Evolutionary conservation across 2,113 vertebrate species (phyloP).

Genomic region (Eidolon helvum): DNA sequence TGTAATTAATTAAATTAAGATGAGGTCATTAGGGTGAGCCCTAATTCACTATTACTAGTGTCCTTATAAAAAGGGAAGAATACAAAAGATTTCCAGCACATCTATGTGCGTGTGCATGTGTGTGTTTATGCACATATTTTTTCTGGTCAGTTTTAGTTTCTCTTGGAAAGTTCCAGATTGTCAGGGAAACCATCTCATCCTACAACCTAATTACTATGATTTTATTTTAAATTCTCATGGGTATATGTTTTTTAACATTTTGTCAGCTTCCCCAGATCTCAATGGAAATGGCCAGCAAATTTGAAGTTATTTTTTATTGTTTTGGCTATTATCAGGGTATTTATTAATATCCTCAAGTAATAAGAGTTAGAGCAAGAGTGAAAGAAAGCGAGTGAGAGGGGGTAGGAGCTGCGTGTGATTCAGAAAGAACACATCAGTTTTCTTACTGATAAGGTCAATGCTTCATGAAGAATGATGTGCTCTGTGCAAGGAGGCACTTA

Average conservation of each 20-base stretch:
- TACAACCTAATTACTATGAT: neutral
- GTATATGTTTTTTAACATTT: neutral
- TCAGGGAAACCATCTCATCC: neutral
- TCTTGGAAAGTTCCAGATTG: neutral
- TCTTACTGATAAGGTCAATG: neutral
- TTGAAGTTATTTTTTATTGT: neutral
- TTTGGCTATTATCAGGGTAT: neutral
- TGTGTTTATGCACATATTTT: neutral
- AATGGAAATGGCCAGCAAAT: neutral
- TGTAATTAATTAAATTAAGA: neutral
- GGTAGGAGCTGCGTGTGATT: neutral
- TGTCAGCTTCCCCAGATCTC: neutral
- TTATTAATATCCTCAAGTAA: neutral
- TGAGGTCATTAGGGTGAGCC: neutral
- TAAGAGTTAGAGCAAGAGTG: neutral
- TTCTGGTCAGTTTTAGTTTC: neutral
- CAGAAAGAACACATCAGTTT: neutral
- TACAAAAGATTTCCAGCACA: neutral
- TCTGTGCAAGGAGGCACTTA: neutral
- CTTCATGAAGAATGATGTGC: slow-evolving; percentile 9
- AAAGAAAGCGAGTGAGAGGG: neutral
- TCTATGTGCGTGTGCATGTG: neutral
- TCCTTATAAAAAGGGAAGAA: neutral
- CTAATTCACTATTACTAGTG: neutral
- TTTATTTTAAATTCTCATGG: neutral